Conservation (phyloP, 1,140 invertebrate species). For the Drosophila eugracilis region DNA sequence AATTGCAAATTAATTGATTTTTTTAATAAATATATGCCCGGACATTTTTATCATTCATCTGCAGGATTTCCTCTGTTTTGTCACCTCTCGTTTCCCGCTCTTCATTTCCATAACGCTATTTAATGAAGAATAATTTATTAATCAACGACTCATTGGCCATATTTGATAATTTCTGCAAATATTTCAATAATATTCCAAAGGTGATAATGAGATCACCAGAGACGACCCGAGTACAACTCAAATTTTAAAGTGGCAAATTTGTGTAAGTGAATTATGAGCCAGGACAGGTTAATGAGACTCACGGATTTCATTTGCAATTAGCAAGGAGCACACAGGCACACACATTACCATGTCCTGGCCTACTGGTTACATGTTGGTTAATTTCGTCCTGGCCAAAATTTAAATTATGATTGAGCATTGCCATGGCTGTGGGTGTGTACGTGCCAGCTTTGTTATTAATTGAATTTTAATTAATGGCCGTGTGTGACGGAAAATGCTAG, state of each 20-base stretch:
- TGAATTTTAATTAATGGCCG: constrained; percentile 61
- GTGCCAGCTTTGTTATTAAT: constrained; percentile 48
- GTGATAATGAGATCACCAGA: constrained; percentile 54
- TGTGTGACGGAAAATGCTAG: not conserved
- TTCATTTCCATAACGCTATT: constrained; percentile 21
- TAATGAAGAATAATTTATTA: constrained; percentile 39
- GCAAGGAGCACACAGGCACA: constrained; percentile 14
- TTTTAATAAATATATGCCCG: constrained; percentile 29
- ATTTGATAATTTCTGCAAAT: constrained; percentile 45
- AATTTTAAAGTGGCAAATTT: constrained; percentile 31
- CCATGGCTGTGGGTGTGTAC: constrained; percentile 26
- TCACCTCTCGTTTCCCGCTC: constrained; percentile 29
- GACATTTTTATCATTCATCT: constrained; percentile 24
- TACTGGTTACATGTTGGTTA: constrained; percentile 5
- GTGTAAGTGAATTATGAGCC: constrained; percentile 22
- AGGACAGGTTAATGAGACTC: constrained; percentile 43
- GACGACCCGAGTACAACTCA: no score
- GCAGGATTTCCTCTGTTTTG: constrained; percentile 33
- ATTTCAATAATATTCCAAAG: constrained; percentile 17
- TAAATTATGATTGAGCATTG: constrained; percentile 58
- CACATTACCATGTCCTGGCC: constrained; percentile 13
- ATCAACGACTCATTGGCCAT: constrained; percentile 33
- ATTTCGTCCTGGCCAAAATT: constrained; percentile 50
- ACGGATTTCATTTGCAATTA: constrained; percentile 66
- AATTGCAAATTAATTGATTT: constrained; percentile 60